Evolutionary conservation across 53 echinoderm and acorn worm genomes (phyloP).

Genomic region (Actinopyga echinites): DNA sequence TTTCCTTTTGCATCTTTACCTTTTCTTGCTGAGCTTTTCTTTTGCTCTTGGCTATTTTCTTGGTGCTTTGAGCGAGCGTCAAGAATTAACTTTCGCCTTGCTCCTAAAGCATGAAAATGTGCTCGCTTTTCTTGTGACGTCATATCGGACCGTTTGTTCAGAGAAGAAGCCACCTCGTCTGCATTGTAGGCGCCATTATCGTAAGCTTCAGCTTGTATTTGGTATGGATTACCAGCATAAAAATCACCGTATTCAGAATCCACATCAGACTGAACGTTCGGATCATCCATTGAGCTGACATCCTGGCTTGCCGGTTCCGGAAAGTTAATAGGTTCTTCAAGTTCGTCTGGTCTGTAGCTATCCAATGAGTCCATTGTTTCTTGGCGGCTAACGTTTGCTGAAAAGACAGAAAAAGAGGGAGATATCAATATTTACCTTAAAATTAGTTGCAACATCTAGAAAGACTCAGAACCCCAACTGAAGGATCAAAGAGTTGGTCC

Average conservation of each 20-base stretch:
- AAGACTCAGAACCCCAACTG: too few relatives aligned
- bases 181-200: slow-evolving; percentile 67
- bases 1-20: background rate
- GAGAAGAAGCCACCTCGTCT: slow-evolving; percentile 1
- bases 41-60: background rate
- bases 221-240: background rate
- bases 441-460: too few relatives aligned
- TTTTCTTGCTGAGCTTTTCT: background rate
- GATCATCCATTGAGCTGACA: slow-evolving; percentile 14
- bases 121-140: slow-evolving; percentile 79
- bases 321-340: slow-evolving; percentile 61
- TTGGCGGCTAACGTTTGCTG: slow-evolving; percentile 60
- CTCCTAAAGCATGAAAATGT: slow-evolving; percentile 72
- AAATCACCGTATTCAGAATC: background rate
- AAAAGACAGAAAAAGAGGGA: background rate
- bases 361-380: slow-evolving; percentile 91
- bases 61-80: slow-evolving; percentile 11
- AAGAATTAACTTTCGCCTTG: slow-evolving; percentile 38
- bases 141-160: slow-evolving; percentile 52
- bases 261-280: too few relatives aligned
- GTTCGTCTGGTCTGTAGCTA: slow-evolving; percentile 68
- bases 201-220: slow-evolving; percentile 44
- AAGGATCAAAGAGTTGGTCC: too few relatives aligned
- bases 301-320: slow-evolving; percentile 46
- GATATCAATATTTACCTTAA: background rate